A percentile compares a stretch with the other conserved stretches of the same genome.
Evolutionary conservation across 2,888 invertebrate genomes (phyloP).

Genomic region (Acanthopleura granulata): DNA sequence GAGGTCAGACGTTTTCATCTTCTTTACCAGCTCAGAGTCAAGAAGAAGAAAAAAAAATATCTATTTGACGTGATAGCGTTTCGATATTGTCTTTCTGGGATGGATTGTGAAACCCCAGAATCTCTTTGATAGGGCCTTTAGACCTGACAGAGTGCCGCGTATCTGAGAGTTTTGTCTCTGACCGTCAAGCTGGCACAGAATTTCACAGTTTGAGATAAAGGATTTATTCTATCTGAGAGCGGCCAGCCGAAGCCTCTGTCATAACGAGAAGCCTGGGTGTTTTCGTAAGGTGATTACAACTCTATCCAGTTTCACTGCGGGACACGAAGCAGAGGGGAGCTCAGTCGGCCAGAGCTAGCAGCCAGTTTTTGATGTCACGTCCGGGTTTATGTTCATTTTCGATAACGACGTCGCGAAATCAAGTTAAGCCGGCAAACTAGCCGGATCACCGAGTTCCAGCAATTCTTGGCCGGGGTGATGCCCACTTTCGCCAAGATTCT

Average conservation of each 20-base stretch:
- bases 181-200: not conserved
- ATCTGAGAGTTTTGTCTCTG: too few relatives aligned
- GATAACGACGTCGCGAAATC: slow-evolving; percentile 15
- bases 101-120: too few relatives aligned
- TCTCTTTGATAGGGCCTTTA: too few relatives aligned
- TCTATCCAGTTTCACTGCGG: slow-evolving; percentile 12
- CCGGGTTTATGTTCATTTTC: slow-evolving; percentile 6
- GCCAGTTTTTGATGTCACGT: not conserved
- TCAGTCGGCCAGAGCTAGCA: not conserved
- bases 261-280: slow-evolving; percentile 9
- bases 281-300: slow-evolving; percentile 2
- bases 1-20: too few relatives aligned
- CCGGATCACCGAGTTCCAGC: not conserved
- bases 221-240: not conserved
- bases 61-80: too few relatives aligned
- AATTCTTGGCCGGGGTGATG: not conserved
- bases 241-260: not conserved
- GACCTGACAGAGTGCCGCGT: too few relatives aligned
- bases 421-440: not conserved
- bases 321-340: not conserved
- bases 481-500: slow-evolving; percentile 3
- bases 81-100: too few relatives aligned
- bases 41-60: too few relatives aligned
- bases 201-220: slow-evolving; percentile 7
- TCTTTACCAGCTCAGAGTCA: too few relatives aligned